Evolutionary conservation across 2,888 invertebrate species (phyloP).

Genomic region (Ormia ochracea): DNA sequence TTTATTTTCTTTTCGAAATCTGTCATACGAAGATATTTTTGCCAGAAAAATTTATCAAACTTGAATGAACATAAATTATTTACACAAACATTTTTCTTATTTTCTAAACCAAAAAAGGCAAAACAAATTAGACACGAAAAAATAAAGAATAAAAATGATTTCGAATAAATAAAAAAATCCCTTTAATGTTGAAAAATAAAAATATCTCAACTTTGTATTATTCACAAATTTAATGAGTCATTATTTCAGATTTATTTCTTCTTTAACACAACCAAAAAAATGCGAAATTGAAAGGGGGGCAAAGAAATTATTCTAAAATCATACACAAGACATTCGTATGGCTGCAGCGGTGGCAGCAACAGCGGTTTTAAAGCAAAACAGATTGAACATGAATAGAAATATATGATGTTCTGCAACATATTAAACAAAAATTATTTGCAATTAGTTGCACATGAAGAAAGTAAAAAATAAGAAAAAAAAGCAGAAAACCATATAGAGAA

Average conservation of each 20-base stretch:
- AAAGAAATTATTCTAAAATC: neutral
- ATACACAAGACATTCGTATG: constrained; percentile 3
- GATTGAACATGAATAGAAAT: constrained; percentile 38
- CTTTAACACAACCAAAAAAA: constrained; percentile 28
- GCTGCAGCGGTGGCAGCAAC: constrained; percentile 13
- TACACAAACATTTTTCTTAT: neutral
- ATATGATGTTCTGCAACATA: constrained; percentile 47
- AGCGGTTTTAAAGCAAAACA: neutral
- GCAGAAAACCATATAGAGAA: too few relatives aligned
- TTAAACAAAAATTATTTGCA: constrained; percentile 60
- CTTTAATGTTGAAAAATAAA: constrained; percentile 51
- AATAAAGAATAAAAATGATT: neutral
- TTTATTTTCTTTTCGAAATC: neutral
- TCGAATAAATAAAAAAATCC: constrained; percentile 28
- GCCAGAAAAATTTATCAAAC: constrained; percentile 5
- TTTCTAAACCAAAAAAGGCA: constrained; percentile 6
- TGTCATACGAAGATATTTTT: neutral
- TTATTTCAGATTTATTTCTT: constrained; percentile 56
- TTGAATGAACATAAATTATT: constrained; percentile 25
- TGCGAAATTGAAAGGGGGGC: neutral
- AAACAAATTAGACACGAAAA: constrained; percentile 3
- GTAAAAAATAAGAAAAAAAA: too few relatives aligned
- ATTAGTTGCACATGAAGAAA: constrained; percentile 50
- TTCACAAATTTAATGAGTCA: constrained; percentile 60
- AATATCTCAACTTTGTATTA: constrained; percentile 42